phyloP scores from a whole-genome alignment of 2,113 vertebrate species.

The Shinisaurus crocodilurus region DNA sequence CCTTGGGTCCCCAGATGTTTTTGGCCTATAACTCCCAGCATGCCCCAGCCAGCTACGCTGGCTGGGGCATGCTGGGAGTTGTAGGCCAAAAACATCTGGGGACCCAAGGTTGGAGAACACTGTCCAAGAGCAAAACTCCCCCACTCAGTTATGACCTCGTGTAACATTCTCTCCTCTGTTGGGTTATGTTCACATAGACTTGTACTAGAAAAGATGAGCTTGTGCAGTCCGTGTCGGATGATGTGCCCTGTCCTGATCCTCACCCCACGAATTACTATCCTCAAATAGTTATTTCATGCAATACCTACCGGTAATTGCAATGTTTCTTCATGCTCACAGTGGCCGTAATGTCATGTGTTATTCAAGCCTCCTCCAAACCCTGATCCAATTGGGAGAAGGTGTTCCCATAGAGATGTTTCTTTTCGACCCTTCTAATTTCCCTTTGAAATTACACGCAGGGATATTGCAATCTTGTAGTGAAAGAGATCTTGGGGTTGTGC shows the following conservation, averaged over 20 bases:
- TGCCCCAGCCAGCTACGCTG: no score
- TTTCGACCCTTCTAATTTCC: neutral
- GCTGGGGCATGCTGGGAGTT: no score
- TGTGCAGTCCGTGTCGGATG: neutral
- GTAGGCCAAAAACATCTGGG: no score
- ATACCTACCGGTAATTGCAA: neutral
- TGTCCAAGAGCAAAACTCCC: neutral
- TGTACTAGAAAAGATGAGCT: neutral
- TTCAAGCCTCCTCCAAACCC: neutral
- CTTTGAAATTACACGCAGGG: neutral
- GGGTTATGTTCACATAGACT: neutral
- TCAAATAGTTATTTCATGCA: neutral
- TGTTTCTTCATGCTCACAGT: neutral
- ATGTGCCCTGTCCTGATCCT: neutral
- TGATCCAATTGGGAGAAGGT: neutral
- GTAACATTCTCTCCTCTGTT: neutral
- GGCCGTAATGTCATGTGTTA: neutral
- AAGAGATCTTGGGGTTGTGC: no score
- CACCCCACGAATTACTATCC: neutral
- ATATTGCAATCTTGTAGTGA: neutral
- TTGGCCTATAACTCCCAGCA: no score
- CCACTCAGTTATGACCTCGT: neutral
- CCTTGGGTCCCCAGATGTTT: no score
- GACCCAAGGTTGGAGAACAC: no score
- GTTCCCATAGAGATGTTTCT: neutral